Evolutionary conservation across 2,797 vertebrate species (phyloP).

Genomic region (Philypnodon macrostomus): DNA sequence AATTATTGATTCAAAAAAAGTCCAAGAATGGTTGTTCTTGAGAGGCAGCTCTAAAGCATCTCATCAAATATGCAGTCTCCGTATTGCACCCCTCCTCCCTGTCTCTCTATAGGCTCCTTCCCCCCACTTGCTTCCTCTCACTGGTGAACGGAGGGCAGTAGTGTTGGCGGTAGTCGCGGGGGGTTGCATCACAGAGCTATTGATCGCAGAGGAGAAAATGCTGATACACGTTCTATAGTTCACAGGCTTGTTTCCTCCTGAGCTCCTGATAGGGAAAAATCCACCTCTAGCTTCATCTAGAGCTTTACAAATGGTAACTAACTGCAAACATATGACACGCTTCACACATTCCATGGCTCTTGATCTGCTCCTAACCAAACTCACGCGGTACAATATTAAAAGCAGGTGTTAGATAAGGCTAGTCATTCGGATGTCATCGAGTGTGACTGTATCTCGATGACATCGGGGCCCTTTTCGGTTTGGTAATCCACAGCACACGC

Average conservation of each 20-base stretch:
- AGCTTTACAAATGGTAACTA: not conserved
- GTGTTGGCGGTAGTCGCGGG: not conserved
- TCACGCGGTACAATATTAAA: slow-evolving; percentile 32
- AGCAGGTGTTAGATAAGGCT: slow-evolving; percentile 55
- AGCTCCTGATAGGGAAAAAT: slow-evolving; percentile 49
- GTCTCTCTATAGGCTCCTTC: slow-evolving; percentile 38
- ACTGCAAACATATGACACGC: slow-evolving; percentile 3
- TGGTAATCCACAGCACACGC: slow-evolving; percentile 63
- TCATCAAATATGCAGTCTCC: slow-evolving; percentile 54
- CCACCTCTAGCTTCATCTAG: slow-evolving; percentile 14
- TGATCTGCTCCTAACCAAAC: slow-evolving; percentile 33
- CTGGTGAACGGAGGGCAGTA: slow-evolving; percentile 1
- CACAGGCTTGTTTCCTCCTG: slow-evolving; percentile 50
- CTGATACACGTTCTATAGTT: slow-evolving; percentile 60
- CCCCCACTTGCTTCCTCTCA: slow-evolving; percentile 50
- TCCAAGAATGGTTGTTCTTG: not conserved
- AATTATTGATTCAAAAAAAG: not conserved
- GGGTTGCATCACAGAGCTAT: slow-evolving; percentile 48
- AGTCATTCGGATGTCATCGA: slow-evolving; percentile 44
- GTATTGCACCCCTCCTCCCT: slow-evolving; percentile 29
- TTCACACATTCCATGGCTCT: slow-evolving; percentile 15
- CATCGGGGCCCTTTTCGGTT: too few relatives aligned
- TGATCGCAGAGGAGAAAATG: slow-evolving; percentile 54
- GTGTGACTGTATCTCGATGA: slow-evolving; percentile 45
- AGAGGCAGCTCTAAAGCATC: slow-evolving; percentile 32